Evolutionary conservation across 2,797 vertebrate species (phyloP).

Genomic region (Characodon lateralis): DNA sequence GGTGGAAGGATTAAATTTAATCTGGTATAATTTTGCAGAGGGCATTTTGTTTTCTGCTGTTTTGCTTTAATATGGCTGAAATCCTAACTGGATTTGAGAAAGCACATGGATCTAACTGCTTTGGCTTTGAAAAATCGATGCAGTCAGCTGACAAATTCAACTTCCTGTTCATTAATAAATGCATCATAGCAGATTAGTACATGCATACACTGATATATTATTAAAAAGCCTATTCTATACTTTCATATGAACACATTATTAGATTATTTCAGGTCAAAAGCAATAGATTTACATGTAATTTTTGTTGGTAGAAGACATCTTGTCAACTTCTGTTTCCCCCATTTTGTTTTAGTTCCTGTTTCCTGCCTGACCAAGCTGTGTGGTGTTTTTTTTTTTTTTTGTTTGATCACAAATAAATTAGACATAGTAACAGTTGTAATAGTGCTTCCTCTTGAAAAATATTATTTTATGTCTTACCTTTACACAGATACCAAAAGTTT

Average conservation of each 20-base stretch:
- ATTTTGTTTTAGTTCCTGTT: background rate
- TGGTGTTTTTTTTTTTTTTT: too few relatives aligned
- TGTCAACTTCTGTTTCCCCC: background rate
- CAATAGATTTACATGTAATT: background rate
- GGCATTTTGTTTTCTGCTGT: background rate
- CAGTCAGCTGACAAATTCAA: background rate
- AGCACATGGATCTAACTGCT: background rate
- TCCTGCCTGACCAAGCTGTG: too few relatives aligned
- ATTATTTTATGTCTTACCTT: too few relatives aligned
- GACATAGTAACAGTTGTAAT: too few relatives aligned
- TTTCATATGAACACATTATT: background rate
- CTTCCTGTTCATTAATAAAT: slow-evolving; percentile 5
- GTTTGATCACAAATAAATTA: too few relatives aligned
- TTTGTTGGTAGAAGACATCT: background rate
- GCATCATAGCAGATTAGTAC: background rate
- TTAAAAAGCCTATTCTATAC: background rate
- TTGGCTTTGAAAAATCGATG: slow-evolving; percentile 1
- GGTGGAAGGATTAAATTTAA: slow-evolving; percentile 5
- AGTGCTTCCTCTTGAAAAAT: too few relatives aligned
- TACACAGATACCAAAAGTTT: too few relatives aligned
- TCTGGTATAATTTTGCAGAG: slow-evolving; percentile 3
- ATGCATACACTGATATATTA: background rate
- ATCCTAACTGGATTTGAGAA: slow-evolving; percentile 6
- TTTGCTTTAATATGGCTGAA: slow-evolving; percentile 7
- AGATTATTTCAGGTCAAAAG: background rate